Evolutionary conservation across 2,797 vertebrate species (phyloP).

Genomic region (Pangasius mekongensis): DNA sequence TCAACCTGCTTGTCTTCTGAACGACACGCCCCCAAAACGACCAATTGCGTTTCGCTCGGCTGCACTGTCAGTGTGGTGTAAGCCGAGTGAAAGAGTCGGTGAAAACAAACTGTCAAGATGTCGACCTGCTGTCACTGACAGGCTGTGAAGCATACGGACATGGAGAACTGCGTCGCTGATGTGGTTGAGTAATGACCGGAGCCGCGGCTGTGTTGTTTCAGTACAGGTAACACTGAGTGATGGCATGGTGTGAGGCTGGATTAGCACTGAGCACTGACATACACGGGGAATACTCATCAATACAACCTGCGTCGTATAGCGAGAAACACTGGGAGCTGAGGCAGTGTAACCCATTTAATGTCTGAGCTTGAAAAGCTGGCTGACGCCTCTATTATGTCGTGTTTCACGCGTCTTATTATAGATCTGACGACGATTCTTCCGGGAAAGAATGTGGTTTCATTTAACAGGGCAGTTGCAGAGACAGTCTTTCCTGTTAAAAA

Average conservation of each 20-base stretch:
- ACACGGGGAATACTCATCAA: background rate
- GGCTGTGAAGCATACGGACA: background rate
- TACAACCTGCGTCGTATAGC: background rate
- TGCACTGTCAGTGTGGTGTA: background rate
- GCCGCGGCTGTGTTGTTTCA: background rate
- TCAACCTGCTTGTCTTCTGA: background rate
- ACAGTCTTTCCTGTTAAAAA: background rate
- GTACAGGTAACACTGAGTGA: slow-evolving; percentile 1
- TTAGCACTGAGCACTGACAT: background rate
- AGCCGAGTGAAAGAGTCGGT: slow-evolving; percentile 33
- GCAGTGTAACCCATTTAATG: background rate
- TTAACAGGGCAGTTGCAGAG: background rate
- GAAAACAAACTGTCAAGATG: slow-evolving; percentile 20
- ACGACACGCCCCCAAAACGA: slow-evolving; percentile 6
- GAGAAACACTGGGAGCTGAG: background rate
- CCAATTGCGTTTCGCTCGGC: background rate
- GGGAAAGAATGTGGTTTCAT: background rate
- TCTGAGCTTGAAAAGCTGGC: background rate
- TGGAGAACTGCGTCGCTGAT: background rate
- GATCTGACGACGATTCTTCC: background rate
- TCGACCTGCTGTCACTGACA: slow-evolving; percentile 6
- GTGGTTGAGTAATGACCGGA: background rate
- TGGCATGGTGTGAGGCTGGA: background rate
- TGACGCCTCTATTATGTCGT: background rate
- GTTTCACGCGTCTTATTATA: background rate